Base-by-base conservation (phyloP, 2,113 vertebrate genomes). In the Salminus brasiliensis region DNA sequence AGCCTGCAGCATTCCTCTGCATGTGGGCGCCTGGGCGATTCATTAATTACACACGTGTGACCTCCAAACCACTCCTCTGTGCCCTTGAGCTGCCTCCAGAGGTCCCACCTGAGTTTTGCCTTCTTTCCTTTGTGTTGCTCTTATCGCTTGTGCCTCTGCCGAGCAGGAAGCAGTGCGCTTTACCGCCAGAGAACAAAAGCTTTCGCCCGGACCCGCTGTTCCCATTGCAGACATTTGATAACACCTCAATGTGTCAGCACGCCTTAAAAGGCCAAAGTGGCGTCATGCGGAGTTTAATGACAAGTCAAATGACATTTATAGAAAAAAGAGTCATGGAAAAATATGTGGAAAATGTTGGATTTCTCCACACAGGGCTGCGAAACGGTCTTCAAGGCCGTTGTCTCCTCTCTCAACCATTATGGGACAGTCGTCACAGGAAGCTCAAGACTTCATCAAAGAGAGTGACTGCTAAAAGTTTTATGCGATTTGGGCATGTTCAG, bases 1-100 rank as follows among this genome's bases (percentile, higher is more conserved):
- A 47, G 45, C 82, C 62, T 16, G 52, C 47, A 84, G 73, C 68
- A 3, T 29, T 60, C 47, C 16, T 84, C 52, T 41, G 67, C 18
- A 10, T 55, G 18, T 21, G 15, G 27, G 29, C 5, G 65, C 18
- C 66, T 36, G 41, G 39, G n/a, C 43, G 52, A 66, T 53, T 78
- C 62, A 72, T 80, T 77, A 84, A 84, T 84, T 78, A 77, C 76
- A 30, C 67, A 45, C 67, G 43, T 47, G 57, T 81, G 78, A 81
- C 82, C 74, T 81, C 62, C 18, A 76, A 59, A 36, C 23, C 18
- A 13, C 12, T 25, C 30, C 25, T 55, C n/a, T 4, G 47, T 23
- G 70, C 32, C 52, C 29, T 70, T 39, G 70, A 69, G 49, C 69
- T 29, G 21, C 72, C 60, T 81, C 63, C 47, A 77, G 79, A 60